phyloP scores from a whole-genome alignment of 2,113 vertebrate species.

The Cyprinus carpio region DNA sequence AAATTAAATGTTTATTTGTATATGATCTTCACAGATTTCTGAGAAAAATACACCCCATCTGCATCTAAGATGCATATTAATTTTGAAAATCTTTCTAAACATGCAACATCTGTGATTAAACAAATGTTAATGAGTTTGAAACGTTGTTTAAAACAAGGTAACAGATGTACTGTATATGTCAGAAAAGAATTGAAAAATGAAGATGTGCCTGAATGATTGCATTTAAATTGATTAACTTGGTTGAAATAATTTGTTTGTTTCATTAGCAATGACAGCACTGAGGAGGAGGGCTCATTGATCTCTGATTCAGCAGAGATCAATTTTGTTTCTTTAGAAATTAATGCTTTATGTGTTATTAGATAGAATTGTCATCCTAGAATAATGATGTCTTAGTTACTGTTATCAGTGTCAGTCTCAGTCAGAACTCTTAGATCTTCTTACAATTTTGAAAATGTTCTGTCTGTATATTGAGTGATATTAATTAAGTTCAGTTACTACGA shows the following conservation, averaged over 20 bases:
- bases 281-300: too few species aligned
- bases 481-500: background rate
- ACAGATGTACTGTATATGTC: background rate
- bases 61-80: background rate
- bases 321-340: too few species aligned
- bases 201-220: constrained; percentile 52
- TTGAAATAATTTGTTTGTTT: constrained; percentile 37
- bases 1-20: background rate
- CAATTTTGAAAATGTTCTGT: background rate
- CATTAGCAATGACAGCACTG: constrained; percentile 27
- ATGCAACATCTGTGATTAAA: background rate
- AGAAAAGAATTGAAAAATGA: constrained; percentile 37
- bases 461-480: background rate
- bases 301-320: too few species aligned
- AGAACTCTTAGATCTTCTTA: background rate
- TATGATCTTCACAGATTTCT: background rate
- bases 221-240: constrained; percentile 59
- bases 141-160: background rate
- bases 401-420: background rate
- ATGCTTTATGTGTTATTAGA: too few species aligned
- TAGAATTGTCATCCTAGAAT: too few species aligned
- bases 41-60: too few species aligned
- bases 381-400: too few species aligned
- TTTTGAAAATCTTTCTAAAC: background rate
- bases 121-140: background rate